Percentiles rank a stretch among this genome's conserved stretches.
Evolutionary conservation across 2,797 vertebrate genomes (phyloP).

Genomic region (Xenopus petersii): DNA sequence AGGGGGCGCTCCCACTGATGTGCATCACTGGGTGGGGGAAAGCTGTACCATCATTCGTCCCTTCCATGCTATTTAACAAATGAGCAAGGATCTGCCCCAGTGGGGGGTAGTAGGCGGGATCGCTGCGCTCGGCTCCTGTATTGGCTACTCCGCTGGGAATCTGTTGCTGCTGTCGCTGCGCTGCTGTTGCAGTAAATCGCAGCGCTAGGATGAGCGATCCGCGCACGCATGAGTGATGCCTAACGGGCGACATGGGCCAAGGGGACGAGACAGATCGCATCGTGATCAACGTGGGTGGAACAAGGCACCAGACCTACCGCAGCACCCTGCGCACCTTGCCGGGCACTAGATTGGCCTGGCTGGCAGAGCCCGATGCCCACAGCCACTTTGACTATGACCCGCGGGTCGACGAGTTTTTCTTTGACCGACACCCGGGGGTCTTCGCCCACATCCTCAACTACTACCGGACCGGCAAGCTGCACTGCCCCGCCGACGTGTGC

Average conservation of each 20-base stretch:
- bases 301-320: constrained; percentile 98
- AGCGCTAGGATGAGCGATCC: no score
- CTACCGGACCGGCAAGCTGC: constrained; percentile 96
- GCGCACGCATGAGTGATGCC: constrained; percentile 80
- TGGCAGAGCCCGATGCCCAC: constrained; percentile 93
- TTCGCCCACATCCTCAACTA: constrained; percentile 98
- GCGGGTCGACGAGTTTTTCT: constrained; percentile 92
- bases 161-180: no score
- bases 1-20: no score
- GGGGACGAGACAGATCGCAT: constrained; percentile 98
- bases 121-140: no score
- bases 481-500: constrained; percentile 97
- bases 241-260: constrained; percentile 96
- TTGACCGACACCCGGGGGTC: constrained; percentile 95
- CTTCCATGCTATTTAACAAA: no score
- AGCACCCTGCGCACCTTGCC: constrained; percentile 97
- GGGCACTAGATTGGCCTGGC: constrained; percentile 93
- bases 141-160: no score
- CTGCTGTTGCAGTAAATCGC: no score
- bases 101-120: no score
- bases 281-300: constrained; percentile 99
- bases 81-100: no score
- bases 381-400: constrained; percentile 98
- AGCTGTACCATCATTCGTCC: no score
- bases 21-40: no score